phyloP scores from a whole-genome alignment of 2,797 vertebrate species.

The Acanthurus leucopareius region DNA sequence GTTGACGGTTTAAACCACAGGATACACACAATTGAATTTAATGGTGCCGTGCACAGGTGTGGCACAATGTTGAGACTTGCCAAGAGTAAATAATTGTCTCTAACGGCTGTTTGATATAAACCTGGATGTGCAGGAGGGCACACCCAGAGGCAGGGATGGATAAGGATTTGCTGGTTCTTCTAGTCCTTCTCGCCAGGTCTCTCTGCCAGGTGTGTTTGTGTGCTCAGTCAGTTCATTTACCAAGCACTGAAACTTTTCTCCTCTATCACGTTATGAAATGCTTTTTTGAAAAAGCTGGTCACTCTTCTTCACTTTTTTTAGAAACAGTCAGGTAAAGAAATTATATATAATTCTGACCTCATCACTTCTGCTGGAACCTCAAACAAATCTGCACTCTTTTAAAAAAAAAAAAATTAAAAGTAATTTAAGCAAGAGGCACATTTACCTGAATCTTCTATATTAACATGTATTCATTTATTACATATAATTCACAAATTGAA shows the following conservation, averaged over 20 bases:
- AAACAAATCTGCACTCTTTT: too few species aligned
- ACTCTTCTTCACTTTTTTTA: not conserved
- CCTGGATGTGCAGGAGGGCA: not conserved
- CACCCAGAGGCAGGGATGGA: not conserved
- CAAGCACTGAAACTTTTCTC: not conserved
- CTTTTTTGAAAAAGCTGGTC: too few species aligned
- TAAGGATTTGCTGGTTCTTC: not conserved
- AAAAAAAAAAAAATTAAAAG: too few species aligned
- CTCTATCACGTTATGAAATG: not conserved
- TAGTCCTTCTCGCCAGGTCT: not conserved
- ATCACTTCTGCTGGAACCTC: too few species aligned
- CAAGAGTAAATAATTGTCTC: not conserved
- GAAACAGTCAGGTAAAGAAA: not conserved
- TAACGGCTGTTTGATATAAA: not conserved
- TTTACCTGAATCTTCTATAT: not conserved
- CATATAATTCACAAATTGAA: not conserved
- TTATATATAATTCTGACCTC: not conserved
- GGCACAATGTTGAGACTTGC: not conserved
- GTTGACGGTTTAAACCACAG: not conserved
- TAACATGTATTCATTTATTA: not conserved
- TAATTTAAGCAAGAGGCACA: not conserved
- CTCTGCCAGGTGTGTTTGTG: not conserved
- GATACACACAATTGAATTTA: rapidly evolving
- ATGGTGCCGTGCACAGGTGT: not conserved
- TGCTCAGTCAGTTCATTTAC: too few species aligned